Evolutionary conservation across 2,113 vertebrate species (phyloP).

Genomic region (Aspidoscelis tigris): DNA sequence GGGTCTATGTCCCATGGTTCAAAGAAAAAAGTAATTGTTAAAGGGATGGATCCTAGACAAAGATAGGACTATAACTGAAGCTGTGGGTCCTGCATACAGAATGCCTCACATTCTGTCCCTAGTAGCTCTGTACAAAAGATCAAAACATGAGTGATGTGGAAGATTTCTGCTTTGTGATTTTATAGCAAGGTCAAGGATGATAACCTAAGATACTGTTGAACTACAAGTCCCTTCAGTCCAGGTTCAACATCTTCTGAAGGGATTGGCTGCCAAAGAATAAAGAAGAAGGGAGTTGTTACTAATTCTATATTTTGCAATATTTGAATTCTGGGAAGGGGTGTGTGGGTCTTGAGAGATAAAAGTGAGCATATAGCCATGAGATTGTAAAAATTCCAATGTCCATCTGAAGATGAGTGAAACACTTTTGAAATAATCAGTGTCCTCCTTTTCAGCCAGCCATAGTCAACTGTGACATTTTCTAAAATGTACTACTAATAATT

Average conservation of each 20-base stretch:
- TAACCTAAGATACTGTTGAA: too few species aligned
- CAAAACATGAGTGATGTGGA: neutral
- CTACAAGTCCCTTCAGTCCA: too few species aligned
- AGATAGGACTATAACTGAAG: neutral
- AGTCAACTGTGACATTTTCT: neutral
- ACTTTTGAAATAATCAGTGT: neutral
- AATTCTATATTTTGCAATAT: too few species aligned
- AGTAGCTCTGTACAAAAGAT: neutral
- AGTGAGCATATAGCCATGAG: too few species aligned
- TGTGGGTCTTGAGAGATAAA: too few species aligned
- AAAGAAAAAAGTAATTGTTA: neutral
- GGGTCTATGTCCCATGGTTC: too few species aligned
- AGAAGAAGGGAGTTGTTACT: too few species aligned
- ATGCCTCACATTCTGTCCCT: neutral
- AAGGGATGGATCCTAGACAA: neutral
- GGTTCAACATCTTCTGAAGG: too few species aligned
- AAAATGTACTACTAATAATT: neutral
- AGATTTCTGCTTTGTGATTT: neutral
- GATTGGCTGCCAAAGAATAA: too few species aligned
- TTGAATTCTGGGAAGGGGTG: too few species aligned
- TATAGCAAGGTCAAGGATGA: too few species aligned
- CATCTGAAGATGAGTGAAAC: neutral
- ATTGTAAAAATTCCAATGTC: too few species aligned
- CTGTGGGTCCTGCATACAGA: neutral
- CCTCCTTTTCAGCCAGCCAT: neutral